Base-by-base conservation (phyloP, 1,140 invertebrate species). In the Achatina immaculata region DNA sequence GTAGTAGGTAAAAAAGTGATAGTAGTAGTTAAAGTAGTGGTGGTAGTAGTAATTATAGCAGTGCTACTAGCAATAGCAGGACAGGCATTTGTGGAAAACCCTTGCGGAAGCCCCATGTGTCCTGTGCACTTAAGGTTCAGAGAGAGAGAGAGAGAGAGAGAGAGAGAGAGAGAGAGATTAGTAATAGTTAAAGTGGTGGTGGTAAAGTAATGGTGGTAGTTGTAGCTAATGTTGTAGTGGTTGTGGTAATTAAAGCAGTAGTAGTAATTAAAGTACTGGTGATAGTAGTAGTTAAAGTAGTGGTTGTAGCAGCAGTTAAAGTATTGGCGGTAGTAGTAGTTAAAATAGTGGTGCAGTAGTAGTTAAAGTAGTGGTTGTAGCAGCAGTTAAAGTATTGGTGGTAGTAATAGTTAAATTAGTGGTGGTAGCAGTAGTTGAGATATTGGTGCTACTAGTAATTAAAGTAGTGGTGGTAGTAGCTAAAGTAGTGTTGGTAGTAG, bases 121-220 rank as follows among this genome's bases (percentile, higher is more conserved):
- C n/a, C n/a, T n/a, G n/a, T n/a, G n/a, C n/a, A n/a, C n/a, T n/a
- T n/a, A n/a, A n/a, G n/a, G n/a, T n/a, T n/a, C n/a, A n/a, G n/a
- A 40, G 69, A 36, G 38, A 40, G 11, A 72, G 31, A 62, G 45
- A n/a, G 76, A 24, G 58, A 42, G 76, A 42, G 76, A n/a, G 28
- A 42, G 28, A 78, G 58, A 65, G 76, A 66, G 76, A 34, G 55
- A 66, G 58, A n/a, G n/a, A n/a, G n/a, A n/a, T n/a, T n/a, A n/a
- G n/a, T n/a, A n/a, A n/a, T n/a, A n/a, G n/a, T n/a, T 7, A 43
- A 16, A n/a, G 42, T 24, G n/a, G 21, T 9, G 74, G 36, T 43
- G 21, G 48, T 40, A 48, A 28, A 55, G 43, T 24, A 19, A 34
- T 1, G 74, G 16, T 31, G 28, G 7, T 0, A 31, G 43, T 1